phyloP scores from a whole-genome alignment of 2,113 vertebrate genomes.

The Montifringilla adamsi region DNA sequence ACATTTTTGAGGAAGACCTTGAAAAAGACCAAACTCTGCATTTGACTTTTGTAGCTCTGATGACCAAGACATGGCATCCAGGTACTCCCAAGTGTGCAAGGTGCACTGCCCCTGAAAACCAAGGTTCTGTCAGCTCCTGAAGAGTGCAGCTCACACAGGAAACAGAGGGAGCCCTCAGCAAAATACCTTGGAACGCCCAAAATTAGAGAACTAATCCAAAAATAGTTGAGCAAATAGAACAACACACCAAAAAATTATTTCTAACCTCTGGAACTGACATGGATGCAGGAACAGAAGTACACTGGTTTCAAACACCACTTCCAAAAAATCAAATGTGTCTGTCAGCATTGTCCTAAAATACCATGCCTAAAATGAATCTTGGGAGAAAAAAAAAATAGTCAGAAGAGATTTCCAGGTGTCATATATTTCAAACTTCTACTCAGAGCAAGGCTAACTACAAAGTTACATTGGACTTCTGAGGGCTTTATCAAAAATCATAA shows the following conservation, averaged over 20 bases:
- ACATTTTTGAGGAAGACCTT: not conserved
- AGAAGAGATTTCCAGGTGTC: not conserved
- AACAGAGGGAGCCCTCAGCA: fast-evolving
- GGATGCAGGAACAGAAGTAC: not conserved
- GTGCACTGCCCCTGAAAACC: not conserved
- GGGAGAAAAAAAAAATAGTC: not conserved
- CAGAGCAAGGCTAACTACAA: not conserved
- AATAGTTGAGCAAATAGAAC: not conserved
- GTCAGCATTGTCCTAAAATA: not conserved
- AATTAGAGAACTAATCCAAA: not conserved
- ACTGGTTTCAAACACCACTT: not conserved
- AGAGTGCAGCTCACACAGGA: not conserved
- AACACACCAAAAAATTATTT: not conserved
- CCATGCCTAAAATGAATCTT: not conserved
- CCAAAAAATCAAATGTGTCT: not conserved
- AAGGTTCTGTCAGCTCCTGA: not conserved
- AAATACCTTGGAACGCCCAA: not conserved
- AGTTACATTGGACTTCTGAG: not conserved
- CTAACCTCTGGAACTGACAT: not conserved
- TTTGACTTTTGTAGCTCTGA: not conserved
- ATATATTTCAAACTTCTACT: not conserved
- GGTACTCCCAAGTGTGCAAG: not conserved
- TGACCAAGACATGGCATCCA: not conserved
- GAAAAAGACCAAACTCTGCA: not conserved
- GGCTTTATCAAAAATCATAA: not conserved